These are phyloP conservation scores for Orchesella cincta DNA, from an alignment of 1,140 invertebrate species.

Conservation along the genomic window DNA sequence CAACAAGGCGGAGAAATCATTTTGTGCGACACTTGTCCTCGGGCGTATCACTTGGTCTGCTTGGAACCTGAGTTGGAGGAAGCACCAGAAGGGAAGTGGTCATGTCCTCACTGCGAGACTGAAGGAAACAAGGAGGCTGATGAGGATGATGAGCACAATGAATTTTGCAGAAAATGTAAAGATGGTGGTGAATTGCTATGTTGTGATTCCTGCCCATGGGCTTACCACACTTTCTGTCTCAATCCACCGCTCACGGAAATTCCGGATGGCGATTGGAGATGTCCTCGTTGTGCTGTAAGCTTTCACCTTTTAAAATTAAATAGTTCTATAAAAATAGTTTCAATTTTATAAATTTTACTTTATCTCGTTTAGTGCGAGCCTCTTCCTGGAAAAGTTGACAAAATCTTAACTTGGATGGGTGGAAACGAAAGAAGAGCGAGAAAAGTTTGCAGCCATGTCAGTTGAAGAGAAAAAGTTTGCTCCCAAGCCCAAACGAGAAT, in stretches of 20 bases:
- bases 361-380: constrained; percentile 67
- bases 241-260: constrained; percentile 92
- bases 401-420: constrained; percentile 97
- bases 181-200: constrained; percentile 96
- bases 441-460: constrained; percentile 51
- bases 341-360: constrained; percentile 4
- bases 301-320: too few species aligned
- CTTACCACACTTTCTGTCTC: constrained; percentile 96
- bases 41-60: constrained; percentile 98
- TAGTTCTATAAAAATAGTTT: too few species aligned
- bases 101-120: constrained; percentile 96
- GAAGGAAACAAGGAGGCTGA: constrained; percentile 73
- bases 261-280: constrained; percentile 97
- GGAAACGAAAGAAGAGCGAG: constrained; percentile 60
- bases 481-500: constrained; percentile 74
- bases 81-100: constrained; percentile 98
- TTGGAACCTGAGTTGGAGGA: constrained; percentile 97
- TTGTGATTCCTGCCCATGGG: constrained; percentile 95
- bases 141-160: constrained; percentile 92
- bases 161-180: constrained; percentile 94
- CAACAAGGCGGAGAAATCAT: constrained; percentile 99
- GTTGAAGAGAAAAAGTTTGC: constrained; percentile 48
- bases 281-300: constrained; percentile 89
- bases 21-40: constrained; percentile 97
- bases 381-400: constrained; percentile 81